These are phyloP conservation scores for Martes flavigula DNA, from an alignment of 2,797 vertebrate genomes.

Conservation along the genomic window DNA sequence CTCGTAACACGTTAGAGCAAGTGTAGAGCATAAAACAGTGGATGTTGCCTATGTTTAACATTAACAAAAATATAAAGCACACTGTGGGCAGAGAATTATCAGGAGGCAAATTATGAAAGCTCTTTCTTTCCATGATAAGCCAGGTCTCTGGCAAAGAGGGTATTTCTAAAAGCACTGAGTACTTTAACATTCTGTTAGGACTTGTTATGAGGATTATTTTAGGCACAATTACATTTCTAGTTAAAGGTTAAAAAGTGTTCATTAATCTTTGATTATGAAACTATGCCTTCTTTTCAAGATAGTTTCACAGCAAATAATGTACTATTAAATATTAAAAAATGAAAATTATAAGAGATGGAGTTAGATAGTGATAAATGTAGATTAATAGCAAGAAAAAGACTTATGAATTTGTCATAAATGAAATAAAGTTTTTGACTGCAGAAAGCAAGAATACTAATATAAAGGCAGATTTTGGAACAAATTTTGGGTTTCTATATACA, in stretches of 20 bases:
- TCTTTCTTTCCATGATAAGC: neutral
- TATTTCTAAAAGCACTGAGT: neutral
- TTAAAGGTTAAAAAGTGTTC: constrained; percentile 11
- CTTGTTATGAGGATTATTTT: constrained; percentile 16
- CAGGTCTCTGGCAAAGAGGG: neutral
- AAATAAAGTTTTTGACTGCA: constrained; percentile 4
- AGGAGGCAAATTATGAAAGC: neutral
- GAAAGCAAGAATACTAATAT: neutral
- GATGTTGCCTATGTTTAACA: neutral
- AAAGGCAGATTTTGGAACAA: neutral
- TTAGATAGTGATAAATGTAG: neutral
- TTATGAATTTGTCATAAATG: neutral
- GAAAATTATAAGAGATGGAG: neutral
- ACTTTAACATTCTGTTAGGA: constrained; percentile 15
- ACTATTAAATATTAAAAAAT: neutral
- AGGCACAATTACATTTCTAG: neutral
- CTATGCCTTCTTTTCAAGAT: constrained; percentile 3
- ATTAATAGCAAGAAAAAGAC: neutral
- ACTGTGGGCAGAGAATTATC: neutral
- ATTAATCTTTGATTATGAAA: constrained; percentile 9
- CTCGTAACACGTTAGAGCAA: constrained; percentile 13
- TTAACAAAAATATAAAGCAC: constrained; percentile 4
- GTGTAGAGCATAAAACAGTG: neutral
- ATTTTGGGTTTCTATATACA: neutral
- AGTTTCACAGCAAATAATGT: constrained; percentile 11